These are phyloP conservation scores for Pemphigus obesinymphae DNA, from an alignment of 1,140 invertebrate genomes.

Conservation along the genomic window DNA sequence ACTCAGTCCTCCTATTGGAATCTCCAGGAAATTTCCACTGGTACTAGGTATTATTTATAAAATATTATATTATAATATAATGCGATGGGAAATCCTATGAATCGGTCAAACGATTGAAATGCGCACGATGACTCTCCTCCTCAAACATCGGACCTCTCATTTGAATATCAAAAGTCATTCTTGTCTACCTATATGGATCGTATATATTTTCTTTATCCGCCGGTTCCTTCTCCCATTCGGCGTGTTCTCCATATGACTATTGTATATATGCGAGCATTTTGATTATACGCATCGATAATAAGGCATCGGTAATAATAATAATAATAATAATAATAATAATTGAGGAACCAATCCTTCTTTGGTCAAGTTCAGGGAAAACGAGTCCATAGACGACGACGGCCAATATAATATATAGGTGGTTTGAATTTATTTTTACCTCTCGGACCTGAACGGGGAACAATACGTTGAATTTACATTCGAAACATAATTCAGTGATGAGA, in stretches of 20 bases:
- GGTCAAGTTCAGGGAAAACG: slow-evolving; percentile 24
- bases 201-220: not conserved
- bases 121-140: not conserved
- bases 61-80: too few relatives aligned
- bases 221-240: not conserved
- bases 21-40: too few relatives aligned
- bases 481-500: slow-evolving; percentile 8
- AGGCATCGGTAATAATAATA: not conserved
- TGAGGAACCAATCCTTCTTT: slow-evolving; percentile 31
- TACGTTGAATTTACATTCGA: slow-evolving; percentile 14
- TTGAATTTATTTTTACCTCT: not conserved
- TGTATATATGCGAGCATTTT: not conserved
- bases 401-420: too few relatives aligned
- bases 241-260: too few relatives aligned
- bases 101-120: slow-evolving; percentile 7
- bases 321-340: not conserved
- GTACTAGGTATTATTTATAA: too few relatives aligned
- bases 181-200: not conserved
- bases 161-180: slow-evolving; percentile 32
- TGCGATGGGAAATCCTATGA: not conserved
- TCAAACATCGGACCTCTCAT: not conserved
- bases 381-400: not conserved
- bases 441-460: not conserved
- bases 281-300: slow-evolving; percentile 5
- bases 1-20: too few relatives aligned